Conservation (phyloP, 2,888 invertebrate genomes). For the Caradrina clavipalpis region DNA sequence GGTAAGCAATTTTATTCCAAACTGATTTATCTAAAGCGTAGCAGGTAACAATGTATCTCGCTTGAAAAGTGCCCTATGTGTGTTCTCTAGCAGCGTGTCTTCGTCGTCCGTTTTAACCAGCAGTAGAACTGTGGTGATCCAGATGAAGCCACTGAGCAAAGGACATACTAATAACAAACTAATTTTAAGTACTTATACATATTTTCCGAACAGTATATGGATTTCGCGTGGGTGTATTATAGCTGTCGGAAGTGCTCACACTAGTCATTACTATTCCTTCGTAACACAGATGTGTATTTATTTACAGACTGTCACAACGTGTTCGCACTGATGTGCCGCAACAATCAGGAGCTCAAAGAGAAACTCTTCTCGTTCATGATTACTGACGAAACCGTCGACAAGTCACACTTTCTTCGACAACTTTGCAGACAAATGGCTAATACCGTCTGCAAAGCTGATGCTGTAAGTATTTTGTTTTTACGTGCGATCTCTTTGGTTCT, state of each 20-base stretch:
- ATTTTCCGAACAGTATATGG: background rate
- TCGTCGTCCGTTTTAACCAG: background rate
- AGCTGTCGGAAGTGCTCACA: background rate
- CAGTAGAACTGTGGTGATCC: too few relatives aligned
- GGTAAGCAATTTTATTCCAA: slow-evolving; percentile 82
- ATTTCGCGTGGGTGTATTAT: background rate
- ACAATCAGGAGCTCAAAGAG: slow-evolving; percentile 96
- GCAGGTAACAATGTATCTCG: background rate
- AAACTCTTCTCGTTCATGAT: slow-evolving; percentile 97
- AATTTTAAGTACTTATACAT: too few relatives aligned
- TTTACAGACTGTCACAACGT: slow-evolving; percentile 95
- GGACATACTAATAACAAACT: too few relatives aligned
- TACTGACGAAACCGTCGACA: slow-evolving; percentile 95
- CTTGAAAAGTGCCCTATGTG: background rate
- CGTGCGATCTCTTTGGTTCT: background rate
- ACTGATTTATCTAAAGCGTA: background rate
- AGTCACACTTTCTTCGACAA: slow-evolving; percentile 94
- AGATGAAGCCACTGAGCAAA: too few relatives aligned
- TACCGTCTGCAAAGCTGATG: slow-evolving; percentile 97
- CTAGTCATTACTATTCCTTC: background rate
- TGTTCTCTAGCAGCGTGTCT: background rate
- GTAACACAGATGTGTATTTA: slow-evolving; percentile 14
- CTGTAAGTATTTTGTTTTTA: slow-evolving; percentile 91
- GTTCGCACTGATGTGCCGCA: slow-evolving; percentile 97
- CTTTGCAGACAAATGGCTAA: slow-evolving; percentile 98